Percentiles rank a stretch among this genome's conserved stretches.
These are phyloP conservation scores for Lithophane leautieri DNA, from an alignment of 2,888 invertebrate genomes.

Conservation along the genomic window DNA sequence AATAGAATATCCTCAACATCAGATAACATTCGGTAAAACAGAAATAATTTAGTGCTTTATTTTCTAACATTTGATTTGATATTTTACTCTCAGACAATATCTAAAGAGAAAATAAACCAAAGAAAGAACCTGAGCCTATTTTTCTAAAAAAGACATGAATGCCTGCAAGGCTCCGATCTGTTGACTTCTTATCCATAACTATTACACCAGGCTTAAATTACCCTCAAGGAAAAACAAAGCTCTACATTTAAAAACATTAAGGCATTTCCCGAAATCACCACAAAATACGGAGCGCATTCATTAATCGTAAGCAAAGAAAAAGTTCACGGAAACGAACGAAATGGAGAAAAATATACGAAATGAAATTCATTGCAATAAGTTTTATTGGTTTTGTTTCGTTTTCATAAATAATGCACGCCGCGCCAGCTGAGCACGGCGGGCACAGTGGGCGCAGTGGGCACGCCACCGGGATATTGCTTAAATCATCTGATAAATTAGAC, in stretches of 20 bases:
- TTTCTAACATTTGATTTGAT: neutral
- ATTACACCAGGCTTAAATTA: neutral
- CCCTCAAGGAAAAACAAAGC: conserved; percentile 10
- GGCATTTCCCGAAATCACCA: conserved; percentile 36
- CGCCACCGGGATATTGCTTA: conserved; percentile 33
- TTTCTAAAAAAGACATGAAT: neutral
- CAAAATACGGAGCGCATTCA: conserved; percentile 55
- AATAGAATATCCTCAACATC: too few species aligned
- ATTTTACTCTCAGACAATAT: neutral
- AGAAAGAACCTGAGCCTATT: neutral
- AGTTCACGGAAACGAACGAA: conserved; percentile 49
- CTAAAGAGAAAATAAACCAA: neutral
- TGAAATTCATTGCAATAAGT: conserved; percentile 70
- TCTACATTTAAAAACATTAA: conserved; percentile 16
- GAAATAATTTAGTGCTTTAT: neutral
- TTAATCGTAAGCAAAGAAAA: conserved; percentile 61
- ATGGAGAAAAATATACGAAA: conserved; percentile 61
- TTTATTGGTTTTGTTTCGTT: conserved; percentile 73
- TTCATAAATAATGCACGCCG: conserved; percentile 70
- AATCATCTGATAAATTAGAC: conserved; percentile 55
- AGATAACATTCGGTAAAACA: too few species aligned
- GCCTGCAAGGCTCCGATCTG: neutral
- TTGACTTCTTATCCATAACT: neutral
- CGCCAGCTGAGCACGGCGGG: conserved; percentile 46
- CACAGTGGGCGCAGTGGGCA: neutral